A percentile compares a stretch with the other conserved stretches of the same genome.
phyloP scores from a whole-genome alignment of 2,888 invertebrate species.

The Apeira syringaria region DNA sequence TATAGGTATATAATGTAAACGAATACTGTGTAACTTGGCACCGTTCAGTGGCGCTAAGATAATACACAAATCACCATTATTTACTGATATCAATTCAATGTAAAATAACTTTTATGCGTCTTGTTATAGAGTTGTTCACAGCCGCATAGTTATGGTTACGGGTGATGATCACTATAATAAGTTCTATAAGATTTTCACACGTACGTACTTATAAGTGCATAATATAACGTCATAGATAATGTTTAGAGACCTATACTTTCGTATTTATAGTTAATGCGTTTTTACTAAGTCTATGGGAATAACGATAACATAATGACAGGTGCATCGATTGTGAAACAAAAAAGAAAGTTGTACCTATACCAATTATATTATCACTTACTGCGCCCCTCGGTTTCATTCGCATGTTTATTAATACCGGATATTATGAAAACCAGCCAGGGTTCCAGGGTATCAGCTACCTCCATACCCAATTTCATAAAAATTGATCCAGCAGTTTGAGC shows the following conservation, averaged over 20 bases:
- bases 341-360: no score
- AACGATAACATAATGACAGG: constrained; percentile 1
- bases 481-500: no score
- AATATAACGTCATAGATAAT: background rate
- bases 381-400: no score
- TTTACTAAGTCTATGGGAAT: constrained; percentile 8
- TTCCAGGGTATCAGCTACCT: no score
- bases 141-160: background rate
- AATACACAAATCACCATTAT: background rate
- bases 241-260: background rate
- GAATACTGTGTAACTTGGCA: no score
- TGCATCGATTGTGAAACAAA: background rate
- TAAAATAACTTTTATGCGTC: background rate
- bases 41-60: background rate
- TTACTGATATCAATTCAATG: background rate
- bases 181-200: constrained; percentile 14
- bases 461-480: no score
- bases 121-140: background rate
- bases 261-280: background rate
- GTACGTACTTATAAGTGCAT: background rate
- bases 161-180: background rate
- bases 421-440: no score
- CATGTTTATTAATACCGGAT: no score
- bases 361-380: no score
- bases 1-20: no score